Base-by-base conservation (phyloP, 1,140 invertebrate species). In the Diabrotica undecimpunctata region DNA sequence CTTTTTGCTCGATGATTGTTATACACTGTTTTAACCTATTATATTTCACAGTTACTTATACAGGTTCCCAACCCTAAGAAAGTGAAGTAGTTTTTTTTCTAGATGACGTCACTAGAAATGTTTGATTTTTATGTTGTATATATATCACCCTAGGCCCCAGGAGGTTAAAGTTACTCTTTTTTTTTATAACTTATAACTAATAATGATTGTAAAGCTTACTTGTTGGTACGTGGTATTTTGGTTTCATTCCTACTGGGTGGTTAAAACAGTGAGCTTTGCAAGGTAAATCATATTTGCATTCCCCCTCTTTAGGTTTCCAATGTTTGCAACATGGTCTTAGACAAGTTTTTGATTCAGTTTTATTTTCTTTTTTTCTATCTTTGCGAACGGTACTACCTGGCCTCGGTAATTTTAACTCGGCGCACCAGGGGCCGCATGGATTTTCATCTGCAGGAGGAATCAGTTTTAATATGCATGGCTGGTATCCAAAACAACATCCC, bases 261-360 rank as follows among this genome's bases (percentile, higher is more conserved):
- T 78, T 71, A 54, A 60, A 73, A 67, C 77, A 78, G 38, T 74
- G 69, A 10, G 77, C 77, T 65, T 70, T 73, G 60, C 77, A 78
- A 37, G 74, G 74, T 41, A 72, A 71, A 39, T 76, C 75, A 54
- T 78, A 78, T 39, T 72, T 53, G 67, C 77, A 78, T 10, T 69
- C 70, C 8, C 70, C 70, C 7, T 75, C 74, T 70, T 74, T 74
- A 5, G 74, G 67, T 61, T 71, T 74, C 71, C 74, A 75, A 61
- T 78, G 77, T 56, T 74, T 70, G 55, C 75, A 77, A 54, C 77
- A 74, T 5, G 75, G 74, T 39, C 75, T 65, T 9, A 62, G 72
- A 62, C 75, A 77, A n/a, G 59, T 58, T 25, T 66, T 70, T 8
- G 70, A 66, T 52, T 54, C 41, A 53, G 71, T 67, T 25, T 13